phyloP scores from a whole-genome alignment of 2,113 vertebrate species.

The Dendropsophus ebraccatus region DNA sequence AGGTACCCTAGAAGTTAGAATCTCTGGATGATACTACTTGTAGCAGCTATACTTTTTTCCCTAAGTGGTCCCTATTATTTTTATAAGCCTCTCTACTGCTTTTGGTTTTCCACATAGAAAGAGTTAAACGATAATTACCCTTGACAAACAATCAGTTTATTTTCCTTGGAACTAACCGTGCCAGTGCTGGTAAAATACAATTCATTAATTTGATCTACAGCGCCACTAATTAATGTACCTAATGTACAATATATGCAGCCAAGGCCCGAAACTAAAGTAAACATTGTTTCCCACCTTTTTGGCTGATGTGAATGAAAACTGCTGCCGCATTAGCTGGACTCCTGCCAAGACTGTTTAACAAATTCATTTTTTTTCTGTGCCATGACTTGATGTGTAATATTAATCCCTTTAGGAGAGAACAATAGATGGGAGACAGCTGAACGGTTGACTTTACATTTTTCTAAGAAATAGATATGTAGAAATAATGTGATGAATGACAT shows the following conservation, averaged over 20 bases:
- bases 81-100: background rate
- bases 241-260: slow-evolving; percentile 60
- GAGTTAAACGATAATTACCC: slow-evolving; percentile 37
- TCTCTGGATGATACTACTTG: no score
- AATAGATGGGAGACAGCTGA: slow-evolving; percentile 45
- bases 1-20: no score
- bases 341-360: slow-evolving; percentile 49
- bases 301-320: slow-evolving; percentile 62
- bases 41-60: no score
- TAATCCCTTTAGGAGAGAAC: slow-evolving; percentile 49
- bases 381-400: slow-evolving; percentile 47
- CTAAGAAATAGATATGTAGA: slow-evolving; percentile 39
- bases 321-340: slow-evolving; percentile 42
- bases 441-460: slow-evolving; percentile 48
- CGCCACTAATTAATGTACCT: slow-evolving; percentile 65
- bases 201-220: slow-evolving; percentile 66
- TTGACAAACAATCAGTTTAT: slow-evolving; percentile 47
- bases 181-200: slow-evolving; percentile 66
- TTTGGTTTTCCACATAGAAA: background rate
- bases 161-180: slow-evolving; percentile 60
- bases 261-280: slow-evolving; percentile 68
- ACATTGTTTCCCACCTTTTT: slow-evolving; percentile 64
- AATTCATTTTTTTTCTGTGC: slow-evolving; percentile 52
- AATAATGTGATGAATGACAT: background rate
- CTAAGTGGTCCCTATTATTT: background rate